phyloP scores from a whole-genome alignment of 2,113 vertebrate species.

The Sarotherodon lohbergeri region DNA sequence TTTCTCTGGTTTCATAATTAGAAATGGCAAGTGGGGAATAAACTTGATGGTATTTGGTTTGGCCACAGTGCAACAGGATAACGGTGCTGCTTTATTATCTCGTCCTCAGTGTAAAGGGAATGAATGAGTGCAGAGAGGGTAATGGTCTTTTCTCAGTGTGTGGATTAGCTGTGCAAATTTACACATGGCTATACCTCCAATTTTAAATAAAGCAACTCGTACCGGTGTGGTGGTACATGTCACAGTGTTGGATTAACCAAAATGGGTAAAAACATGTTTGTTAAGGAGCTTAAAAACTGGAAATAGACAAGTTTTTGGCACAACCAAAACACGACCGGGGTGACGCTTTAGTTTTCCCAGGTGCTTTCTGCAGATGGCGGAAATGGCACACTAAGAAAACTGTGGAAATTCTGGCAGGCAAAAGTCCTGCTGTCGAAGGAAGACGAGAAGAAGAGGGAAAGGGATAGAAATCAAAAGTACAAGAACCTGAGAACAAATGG shows the following conservation, averaged over 20 bases:
- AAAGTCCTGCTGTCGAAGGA: background rate
- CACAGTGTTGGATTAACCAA: background rate
- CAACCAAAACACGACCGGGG: background rate
- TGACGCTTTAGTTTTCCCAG: background rate
- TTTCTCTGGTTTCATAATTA: constrained; percentile 46
- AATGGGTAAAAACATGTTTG: background rate
- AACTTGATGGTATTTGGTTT: constrained; percentile 31
- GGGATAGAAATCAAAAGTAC: background rate
- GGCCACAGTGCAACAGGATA: constrained; percentile 7
- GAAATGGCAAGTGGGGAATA: background rate
- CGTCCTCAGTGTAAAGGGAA: background rate
- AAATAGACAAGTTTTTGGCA: background rate
- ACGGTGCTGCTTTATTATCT: constrained; percentile 4
- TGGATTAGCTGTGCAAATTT: background rate
- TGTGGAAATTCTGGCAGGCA: background rate
- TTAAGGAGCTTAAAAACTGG: background rate
- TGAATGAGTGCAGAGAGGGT: background rate
- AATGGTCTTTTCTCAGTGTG: background rate
- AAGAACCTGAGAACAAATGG: background rate
- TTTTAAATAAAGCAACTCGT: background rate
- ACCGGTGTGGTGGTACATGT: background rate
- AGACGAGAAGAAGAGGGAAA: background rate
- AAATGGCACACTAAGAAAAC: background rate
- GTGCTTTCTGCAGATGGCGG: background rate
- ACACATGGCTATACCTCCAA: background rate